Evolutionary conservation across 2,797 vertebrate species (phyloP).

Genomic region (Parauchenoglanis ngamensis): DNA sequence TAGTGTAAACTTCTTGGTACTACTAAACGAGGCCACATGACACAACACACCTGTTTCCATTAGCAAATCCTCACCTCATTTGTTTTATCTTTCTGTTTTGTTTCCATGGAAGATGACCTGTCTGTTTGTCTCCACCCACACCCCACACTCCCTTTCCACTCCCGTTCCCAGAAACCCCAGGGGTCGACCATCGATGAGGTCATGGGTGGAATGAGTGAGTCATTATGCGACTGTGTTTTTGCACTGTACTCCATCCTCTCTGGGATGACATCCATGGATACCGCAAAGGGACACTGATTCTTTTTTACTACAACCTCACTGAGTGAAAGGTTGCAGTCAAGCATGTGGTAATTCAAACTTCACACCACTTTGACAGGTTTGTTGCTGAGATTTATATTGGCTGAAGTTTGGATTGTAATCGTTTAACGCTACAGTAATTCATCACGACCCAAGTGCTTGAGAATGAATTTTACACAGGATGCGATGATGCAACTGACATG

Average conservation of each 20-base stretch:
- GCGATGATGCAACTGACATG: conserved; percentile 1
- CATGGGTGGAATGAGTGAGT: conserved; percentile 56
- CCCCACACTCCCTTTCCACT: conserved; percentile 36
- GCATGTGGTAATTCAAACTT: background rate
- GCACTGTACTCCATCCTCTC: conserved; percentile 26
- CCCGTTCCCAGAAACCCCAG: conserved; percentile 48
- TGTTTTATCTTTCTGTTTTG: conserved; percentile 52
- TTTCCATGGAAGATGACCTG: conserved; percentile 39
- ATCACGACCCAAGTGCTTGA: background rate
- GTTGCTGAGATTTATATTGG: background rate
- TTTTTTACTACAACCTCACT: conserved; percentile 12
- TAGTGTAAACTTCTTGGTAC: background rate
- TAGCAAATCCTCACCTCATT: conserved; percentile 26
- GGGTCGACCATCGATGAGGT: conserved; percentile 38
- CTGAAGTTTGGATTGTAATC: conserved; percentile 7
- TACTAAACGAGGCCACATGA: conserved; percentile 8
- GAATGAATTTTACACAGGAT: background rate
- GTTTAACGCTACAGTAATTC: background rate
- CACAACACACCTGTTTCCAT: conserved; percentile 50
- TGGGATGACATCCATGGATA: conserved; percentile 17
- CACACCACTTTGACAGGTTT: background rate
- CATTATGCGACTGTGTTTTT: conserved; percentile 38
- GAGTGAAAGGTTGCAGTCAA: background rate
- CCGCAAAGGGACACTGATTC: background rate
- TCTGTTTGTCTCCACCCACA: conserved; percentile 43